Base-by-base conservation (phyloP, 2,797 vertebrate genomes). In the Gadopsis bispinosus region DNA sequence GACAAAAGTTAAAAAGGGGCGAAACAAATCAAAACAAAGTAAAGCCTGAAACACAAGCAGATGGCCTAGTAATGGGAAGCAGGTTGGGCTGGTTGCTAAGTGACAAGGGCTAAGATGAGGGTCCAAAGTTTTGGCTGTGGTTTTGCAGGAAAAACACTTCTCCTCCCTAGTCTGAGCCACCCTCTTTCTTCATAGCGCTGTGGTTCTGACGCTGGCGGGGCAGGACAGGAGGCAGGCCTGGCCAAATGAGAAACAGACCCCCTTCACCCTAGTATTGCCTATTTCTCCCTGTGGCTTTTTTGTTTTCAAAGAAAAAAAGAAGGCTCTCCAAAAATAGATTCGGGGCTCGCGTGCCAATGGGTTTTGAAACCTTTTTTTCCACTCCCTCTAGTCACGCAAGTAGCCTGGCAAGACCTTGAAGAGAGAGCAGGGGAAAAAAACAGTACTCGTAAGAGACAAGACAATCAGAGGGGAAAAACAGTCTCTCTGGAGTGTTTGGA, bases 191-290 rank as follows among this genome's bases (percentile, higher is more conserved):
- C 82, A 75, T 79, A 89, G 86, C 62, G 84, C 93, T 92, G 92
- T 89, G 93, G 93, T 92, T 93, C 86, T 92, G 85, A 93, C 89
- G 90, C 90, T 94, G 93, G 94, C 92, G 89, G 90, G 82, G 90
- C 87, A 92, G 91, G 88, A 91, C 91, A 92, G 93, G 89, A 94
- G 93, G 90, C 92, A 91, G 93, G 92, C 91, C 92, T 22, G 84
- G 77, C 92, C 91, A 96, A 96, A 96, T 95, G 94, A 96, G 93
- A 96, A 96, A 94, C 95, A 96, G 95, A 95, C 94, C 93, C 90
- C 91, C 89, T 94, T 94, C 91, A 92, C 92, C 93, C 94, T 85
- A 87, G 90, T 91, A 91, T 93, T 94, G 93, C 93, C 92, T 93
- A 92, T 93, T 94, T 94, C 89, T 93, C 92, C 92, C 90, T 92